Evolutionary conservation across 2,888 invertebrate genomes (phyloP), one percentile per base, ranked within the genome.

Genomic region (Drosophila merina): DNA sequence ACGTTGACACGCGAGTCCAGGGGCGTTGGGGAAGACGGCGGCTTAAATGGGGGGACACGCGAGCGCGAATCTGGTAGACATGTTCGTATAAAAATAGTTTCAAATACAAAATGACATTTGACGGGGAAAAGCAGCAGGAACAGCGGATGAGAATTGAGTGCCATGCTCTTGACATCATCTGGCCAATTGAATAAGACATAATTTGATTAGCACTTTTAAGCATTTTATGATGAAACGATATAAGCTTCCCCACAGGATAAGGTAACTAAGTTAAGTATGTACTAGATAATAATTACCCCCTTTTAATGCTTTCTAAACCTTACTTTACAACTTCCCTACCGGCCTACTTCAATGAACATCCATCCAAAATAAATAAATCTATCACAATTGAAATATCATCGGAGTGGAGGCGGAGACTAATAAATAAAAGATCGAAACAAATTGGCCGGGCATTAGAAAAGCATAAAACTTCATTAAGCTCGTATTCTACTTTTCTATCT

Each of bases 391-490:
- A 81, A 79, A 79, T 77, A 77, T 79, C 81, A 76, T 78, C 66
- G 69, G 52, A 44, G 9, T 9, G 12, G 33, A 45, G 44, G 40
- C 31, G 48, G 2, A 38, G 57, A 36, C 36, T 5, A 7, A 28
- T 33, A 20, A 7, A 33, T 26, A 12, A 12, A 42, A 47, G 47
- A 49, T 52, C 36, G 42, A 51, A 76, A 47, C 80, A 77, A 83
- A 84, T 83, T 83, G 84, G 63, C 55, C 57, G 69, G 56, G 69
- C 80, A 86, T 86, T 84, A 80, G 77, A 83, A 86, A 84, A 70
- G 69, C 86, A 84, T 84, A 86, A 84, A 86, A 81, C 75, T 83
- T 86, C 79, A 81, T 84, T 86, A 84, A 74, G 76, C 54, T 73
- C 40, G 72, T 66, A 66, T 74, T 68, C 67, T 68, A 33, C 45